A percentile compares a stretch with the other conserved stretches of the same genome.
These are phyloP conservation scores for Melopsittacus undulatus DNA, from an alignment of 2,797 vertebrate genomes.

Conservation along the genomic window DNA sequence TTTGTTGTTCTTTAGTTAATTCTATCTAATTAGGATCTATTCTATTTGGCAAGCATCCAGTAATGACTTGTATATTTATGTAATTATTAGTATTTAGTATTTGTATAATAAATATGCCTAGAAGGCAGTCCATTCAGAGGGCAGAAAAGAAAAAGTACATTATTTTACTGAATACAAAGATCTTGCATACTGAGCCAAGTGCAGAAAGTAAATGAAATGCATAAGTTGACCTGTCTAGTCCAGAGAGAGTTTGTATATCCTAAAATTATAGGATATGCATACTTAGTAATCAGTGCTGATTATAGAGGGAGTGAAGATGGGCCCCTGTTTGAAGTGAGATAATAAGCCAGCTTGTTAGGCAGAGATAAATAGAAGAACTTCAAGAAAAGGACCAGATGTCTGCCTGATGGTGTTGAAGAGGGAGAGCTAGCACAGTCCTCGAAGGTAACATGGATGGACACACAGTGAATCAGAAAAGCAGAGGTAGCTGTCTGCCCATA, in stretches of 20 bases:
- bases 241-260: conserved; percentile 20
- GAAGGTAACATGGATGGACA: neutral
- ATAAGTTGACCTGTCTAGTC: conserved; percentile 20
- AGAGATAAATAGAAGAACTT: conserved; percentile 42
- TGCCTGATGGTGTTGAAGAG: conserved; percentile 6
- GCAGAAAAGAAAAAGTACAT: neutral
- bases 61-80: conserved; percentile 32
- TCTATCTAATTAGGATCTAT: neutral
- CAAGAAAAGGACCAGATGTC: conserved; percentile 49
- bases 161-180: neutral
- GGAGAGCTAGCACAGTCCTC: neutral
- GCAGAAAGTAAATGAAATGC: neutral
- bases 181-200: neutral
- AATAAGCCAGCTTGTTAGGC: conserved; percentile 42
- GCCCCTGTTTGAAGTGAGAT: conserved; percentile 53
- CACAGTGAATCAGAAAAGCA: neutral
- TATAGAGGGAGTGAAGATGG: conserved; percentile 48
- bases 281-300: conserved; percentile 48
- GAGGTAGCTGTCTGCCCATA: neutral
- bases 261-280: conserved; percentile 35
- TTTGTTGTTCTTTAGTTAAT: conserved; percentile 36
- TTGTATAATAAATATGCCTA: conserved; percentile 32
- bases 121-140: conserved; percentile 1
- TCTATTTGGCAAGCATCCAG: conserved; percentile 33
- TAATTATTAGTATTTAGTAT: conserved; percentile 56